These are phyloP conservation scores for Epinephelus malabaricus DNA, from an alignment of 2,797 vertebrate genomes.

Conservation along the genomic window DNA sequence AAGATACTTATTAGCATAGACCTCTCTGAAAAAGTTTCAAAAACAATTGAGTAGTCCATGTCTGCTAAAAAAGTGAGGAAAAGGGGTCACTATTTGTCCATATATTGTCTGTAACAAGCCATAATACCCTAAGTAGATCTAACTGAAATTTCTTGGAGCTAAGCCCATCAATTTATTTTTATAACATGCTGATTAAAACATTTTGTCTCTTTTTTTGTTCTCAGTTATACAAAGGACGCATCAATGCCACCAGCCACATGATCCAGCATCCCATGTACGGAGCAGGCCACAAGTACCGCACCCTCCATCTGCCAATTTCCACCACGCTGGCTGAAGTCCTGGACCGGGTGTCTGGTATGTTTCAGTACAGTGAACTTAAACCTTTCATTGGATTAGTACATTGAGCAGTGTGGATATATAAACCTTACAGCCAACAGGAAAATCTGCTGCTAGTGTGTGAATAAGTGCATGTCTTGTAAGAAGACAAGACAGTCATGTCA, in stretches of 20 bases:
- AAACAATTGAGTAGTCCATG: not conserved
- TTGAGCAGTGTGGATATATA: too few species aligned
- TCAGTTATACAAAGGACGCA: constrained; percentile 98
- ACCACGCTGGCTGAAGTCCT: constrained; percentile 97
- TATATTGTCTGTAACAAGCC: not conserved
- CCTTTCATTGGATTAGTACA: too few species aligned
- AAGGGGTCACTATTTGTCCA: not conserved
- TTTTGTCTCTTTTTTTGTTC: not conserved
- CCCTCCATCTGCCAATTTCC: constrained; percentile 97
- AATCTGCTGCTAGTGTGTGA: too few species aligned
- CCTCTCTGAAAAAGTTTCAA: too few species aligned
- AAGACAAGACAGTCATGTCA: too few species aligned
- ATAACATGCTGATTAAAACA: not conserved
- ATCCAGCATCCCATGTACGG: constrained; percentile 99
- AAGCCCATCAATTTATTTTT: not conserved
- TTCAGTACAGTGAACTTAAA: not conserved
- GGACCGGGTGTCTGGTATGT: constrained; percentile 96
- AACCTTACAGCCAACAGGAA: too few species aligned
- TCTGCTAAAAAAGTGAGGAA: not conserved
- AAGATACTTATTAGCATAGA: not conserved
- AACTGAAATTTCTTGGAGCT: not conserved
- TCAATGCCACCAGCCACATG: constrained; percentile 98
- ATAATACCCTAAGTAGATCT: not conserved
- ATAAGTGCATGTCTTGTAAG: too few species aligned
- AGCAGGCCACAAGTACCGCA: constrained; percentile 98